These are phyloP conservation scores for Chloropsis hardwickii DNA, from an alignment of 2,113 vertebrate genomes.

Conservation along the genomic window DNA sequence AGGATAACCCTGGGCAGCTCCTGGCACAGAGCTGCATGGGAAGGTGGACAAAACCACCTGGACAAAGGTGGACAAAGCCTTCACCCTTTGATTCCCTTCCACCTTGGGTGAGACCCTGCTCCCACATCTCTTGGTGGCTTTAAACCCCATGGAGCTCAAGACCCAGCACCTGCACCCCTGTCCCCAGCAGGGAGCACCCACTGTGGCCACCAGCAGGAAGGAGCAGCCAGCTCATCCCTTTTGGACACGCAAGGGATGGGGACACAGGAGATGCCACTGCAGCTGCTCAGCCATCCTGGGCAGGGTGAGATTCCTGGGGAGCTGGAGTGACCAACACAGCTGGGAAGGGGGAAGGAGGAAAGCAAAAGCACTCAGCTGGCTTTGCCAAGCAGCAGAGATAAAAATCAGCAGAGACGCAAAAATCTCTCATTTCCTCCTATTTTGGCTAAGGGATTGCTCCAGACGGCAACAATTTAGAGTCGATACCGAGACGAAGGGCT, in stretches of 20 bases:
- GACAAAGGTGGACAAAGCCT: neutral
- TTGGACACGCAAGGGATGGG: neutral
- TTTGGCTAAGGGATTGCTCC: conserved; percentile 31
- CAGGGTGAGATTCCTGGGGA: neutral
- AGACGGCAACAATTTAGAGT: conserved; percentile 52
- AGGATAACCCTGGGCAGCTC: neutral
- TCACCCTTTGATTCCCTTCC: neutral
- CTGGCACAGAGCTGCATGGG: neutral
- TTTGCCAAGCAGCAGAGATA: conserved; percentile 39
- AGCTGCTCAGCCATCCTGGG: neutral
- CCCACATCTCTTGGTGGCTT: neutral
- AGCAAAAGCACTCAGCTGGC: neutral
- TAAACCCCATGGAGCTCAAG: neutral
- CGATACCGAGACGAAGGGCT: neutral
- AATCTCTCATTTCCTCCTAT: conserved; percentile 49
- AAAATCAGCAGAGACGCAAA: conserved; percentile 22
- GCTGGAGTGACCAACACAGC: neutral
- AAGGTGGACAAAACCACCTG: neutral
- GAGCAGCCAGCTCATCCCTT: neutral
- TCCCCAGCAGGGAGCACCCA: neutral
- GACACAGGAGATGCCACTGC: neutral
- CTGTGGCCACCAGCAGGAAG: fast-evolving
- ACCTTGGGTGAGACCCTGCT: neutral
- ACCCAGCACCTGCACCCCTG: neutral
- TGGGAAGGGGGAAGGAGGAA: neutral